Conservation (phyloP, 2,113 vertebrate genomes). For the Alouatta palliata region DNA sequence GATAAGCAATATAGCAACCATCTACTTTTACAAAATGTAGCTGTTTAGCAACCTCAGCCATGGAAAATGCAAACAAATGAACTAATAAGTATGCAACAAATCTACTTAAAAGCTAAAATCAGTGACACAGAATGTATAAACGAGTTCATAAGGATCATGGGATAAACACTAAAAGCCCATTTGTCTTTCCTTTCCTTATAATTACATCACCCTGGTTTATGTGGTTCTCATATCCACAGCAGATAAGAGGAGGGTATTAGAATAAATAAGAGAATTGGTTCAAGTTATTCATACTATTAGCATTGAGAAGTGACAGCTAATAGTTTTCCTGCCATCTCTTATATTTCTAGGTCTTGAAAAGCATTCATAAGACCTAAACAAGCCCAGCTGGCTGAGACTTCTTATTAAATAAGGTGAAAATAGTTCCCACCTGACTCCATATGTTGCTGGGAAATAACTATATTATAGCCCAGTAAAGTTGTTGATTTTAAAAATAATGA, state of each 20-base stretch:
- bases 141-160: neutral
- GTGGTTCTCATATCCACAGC: neutral
- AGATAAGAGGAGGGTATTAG: neutral
- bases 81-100: neutral
- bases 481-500: constrained; percentile 31
- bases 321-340: neutral
- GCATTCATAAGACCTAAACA: neutral
- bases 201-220: neutral
- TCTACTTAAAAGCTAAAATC: neutral
- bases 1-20: neutral
- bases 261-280: neutral
- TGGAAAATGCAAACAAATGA: neutral
- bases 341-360: neutral
- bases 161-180: neutral
- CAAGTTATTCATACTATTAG: neutral
- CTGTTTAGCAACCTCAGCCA: neutral
- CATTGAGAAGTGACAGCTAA: neutral
- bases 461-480: neutral
- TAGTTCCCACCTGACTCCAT: neutral
- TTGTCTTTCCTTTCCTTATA: neutral
- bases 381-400: neutral
- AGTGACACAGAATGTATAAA: neutral
- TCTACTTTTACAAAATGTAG: neutral
- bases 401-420: neutral
- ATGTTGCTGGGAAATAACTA: neutral